A percentile compares a stretch with the other conserved stretches of the same genome.
Evolutionary conservation across 2,797 vertebrate species (phyloP).

Genomic region (Ceyx erithaca): DNA sequence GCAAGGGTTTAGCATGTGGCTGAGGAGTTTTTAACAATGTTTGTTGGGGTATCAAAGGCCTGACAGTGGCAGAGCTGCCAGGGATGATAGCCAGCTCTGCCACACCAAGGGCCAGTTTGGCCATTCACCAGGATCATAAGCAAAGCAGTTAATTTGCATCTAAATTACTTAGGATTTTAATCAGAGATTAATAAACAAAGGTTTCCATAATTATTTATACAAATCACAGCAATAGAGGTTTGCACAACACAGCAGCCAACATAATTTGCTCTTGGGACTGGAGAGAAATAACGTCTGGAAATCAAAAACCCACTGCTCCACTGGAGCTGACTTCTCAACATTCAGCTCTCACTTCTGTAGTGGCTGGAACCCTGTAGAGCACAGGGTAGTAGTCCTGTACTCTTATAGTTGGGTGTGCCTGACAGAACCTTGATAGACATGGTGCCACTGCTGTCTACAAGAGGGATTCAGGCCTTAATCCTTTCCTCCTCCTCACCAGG

Average conservation of each 20-base stretch:
- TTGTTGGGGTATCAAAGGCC: accelerated
- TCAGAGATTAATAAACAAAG: constrained; percentile 38
- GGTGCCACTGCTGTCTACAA: background rate
- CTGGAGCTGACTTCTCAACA: background rate
- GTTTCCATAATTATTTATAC: background rate
- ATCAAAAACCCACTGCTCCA: accelerated
- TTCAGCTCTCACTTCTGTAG: accelerated
- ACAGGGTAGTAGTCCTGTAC: too few species aligned
- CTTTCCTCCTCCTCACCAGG: background rate
- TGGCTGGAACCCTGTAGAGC: accelerated
- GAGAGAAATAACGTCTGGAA: background rate
- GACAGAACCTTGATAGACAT: background rate
- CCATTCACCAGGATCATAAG: background rate
- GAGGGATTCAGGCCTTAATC: background rate
- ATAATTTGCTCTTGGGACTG: background rate
- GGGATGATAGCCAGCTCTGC: background rate
- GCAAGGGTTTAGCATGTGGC: background rate
- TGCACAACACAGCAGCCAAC: accelerated
- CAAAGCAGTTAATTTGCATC: constrained; percentile 6
- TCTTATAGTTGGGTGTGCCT: background rate
- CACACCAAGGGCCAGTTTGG: background rate
- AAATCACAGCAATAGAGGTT: background rate
- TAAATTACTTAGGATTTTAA: constrained; percentile 43
- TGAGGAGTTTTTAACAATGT: background rate
- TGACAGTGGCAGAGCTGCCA: background rate